Base-by-base conservation (phyloP, 2,888 invertebrate genomes). In the Teinopalpus imperialis region DNA sequence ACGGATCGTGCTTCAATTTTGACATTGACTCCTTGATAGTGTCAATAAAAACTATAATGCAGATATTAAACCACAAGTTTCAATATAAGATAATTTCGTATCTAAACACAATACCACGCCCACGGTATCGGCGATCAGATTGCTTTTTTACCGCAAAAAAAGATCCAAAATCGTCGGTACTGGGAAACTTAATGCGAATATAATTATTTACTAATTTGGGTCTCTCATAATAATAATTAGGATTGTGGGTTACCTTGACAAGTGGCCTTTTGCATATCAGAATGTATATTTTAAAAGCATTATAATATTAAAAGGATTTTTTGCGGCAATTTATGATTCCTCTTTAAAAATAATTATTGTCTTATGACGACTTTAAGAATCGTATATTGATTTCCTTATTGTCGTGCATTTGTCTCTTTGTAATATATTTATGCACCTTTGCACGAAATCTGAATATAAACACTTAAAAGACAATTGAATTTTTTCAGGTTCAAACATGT, bases 201-300 rank as follows among this genome's bases (percentile, higher is more conserved):
- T 75, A 74, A 74, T 76, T 69, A 72, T 61, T 69, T 55, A 65
- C 66, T 73, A 75, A 80, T 78, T 73, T 68, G 18, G 20, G 56
- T 66, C 61, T 81, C 61, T 81, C 80, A 81, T 81, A 69, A 74
- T 66, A 75, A 56, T 62, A 61, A 57, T 57, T 56, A 43, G 46
- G 36, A 34, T 49, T 42, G 31, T 48, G 44, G 49, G 46, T 47
- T 37, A 45, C 53, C 51, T 51, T 45, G 40, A 29, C 34, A 20
- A 20, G 42, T 32, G 6, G 5, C 9, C 10, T 26, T 34, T 23
- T 18, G 30, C 9, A 5, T 4, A 7, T n/a, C n/a, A 31, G 13
- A 6, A 20, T 21, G 10, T 20, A 13, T 12, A 29, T 30, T 30
- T 30, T 34, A n/a, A n/a, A n/a, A n/a, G n/a, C n/a, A n/a, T n/a